Evolutionary conservation across 1,140 invertebrate genomes (phyloP), one percentile per base, ranked within the genome.

Genomic region (Diuraphis noxia): DNA sequence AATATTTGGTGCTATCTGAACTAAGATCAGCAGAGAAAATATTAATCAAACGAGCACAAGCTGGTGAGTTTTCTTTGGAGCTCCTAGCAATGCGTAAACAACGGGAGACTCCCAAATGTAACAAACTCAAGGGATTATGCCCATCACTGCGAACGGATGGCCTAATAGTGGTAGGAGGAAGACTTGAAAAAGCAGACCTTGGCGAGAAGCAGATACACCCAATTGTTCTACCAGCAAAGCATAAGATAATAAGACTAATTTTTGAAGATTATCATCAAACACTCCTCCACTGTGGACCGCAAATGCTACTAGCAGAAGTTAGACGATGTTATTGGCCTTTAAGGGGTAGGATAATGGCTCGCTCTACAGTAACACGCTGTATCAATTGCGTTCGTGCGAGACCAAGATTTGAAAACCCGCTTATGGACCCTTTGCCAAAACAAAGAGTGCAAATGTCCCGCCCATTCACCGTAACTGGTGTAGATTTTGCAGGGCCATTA

Each of bases 401-500:
- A n/a, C 84, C 92, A n/a, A 91, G 88, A 63, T 34, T 41, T 38
- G 9, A 21, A 34, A 36, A 49, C 17, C 91, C 91, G 2, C 38
- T 36, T 17, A 87, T 87, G 85, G 49, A 0, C 0, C n/a, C 38
- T 8, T 43, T 92, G 0, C 91, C 84, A 34, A 36, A 23, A 3
- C 0, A n/a, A 5, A 79, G 92, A 79, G 92, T 88, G 34, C 34
- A 8, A 0, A 23, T 56, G 8, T 2, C 56, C 1, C 46, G 63
- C n/a, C 40, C 85, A 36, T 92, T 43, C 38, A 86, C 92, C 8
- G 34, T 13, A 40, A 88, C 92, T 8, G 92, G 92, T 0, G 84
- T 92, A 17, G 92, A 92, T 92, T 88, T 41, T 72, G 56, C 86
- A 0, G 86, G 92, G 0, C 86, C 85, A 0, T 88, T 92, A 1